Conservation (phyloP, 2,888 invertebrate genomes). For the Podabrus alpinus region DNA sequence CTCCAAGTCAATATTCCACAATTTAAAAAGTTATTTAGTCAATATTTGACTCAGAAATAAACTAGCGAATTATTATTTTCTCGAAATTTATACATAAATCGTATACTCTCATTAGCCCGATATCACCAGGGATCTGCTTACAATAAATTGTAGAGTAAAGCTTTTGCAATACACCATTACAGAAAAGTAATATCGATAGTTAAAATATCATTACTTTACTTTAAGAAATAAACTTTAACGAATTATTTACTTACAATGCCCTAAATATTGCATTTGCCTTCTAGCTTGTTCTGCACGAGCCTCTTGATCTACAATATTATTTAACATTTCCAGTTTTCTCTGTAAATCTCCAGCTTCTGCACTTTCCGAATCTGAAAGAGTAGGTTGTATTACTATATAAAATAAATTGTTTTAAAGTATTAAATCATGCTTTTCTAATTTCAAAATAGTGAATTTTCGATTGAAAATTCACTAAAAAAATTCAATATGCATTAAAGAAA, state of each 20-base stretch:
- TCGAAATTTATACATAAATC: background rate
- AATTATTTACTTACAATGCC: conserved; percentile 71
- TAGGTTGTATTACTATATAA: conserved; percentile 7
- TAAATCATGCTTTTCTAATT: background rate
- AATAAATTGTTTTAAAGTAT: background rate
- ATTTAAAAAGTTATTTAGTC: background rate
- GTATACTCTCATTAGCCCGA: background rate
- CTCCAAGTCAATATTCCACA: background rate
- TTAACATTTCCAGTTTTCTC: conserved; percentile 86
- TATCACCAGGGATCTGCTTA: too few species aligned
- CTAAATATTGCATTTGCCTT: conserved; percentile 78
- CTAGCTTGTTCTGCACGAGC: conserved; percentile 75
- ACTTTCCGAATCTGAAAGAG: conserved; percentile 79
- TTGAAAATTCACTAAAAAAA: background rate
- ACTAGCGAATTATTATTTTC: background rate
- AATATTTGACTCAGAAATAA: background rate
- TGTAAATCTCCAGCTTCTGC: conserved; percentile 86
- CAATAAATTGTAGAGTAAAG: too few species aligned
- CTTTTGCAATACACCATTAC: too few species aligned
- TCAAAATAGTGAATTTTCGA: background rate
- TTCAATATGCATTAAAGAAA: background rate
- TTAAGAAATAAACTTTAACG: conserved; percentile 20
- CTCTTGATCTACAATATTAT: conserved; percentile 89
- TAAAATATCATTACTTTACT: background rate
- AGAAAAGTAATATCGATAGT: background rate